Evolutionary conservation across 2,888 invertebrate species (phyloP).

Genomic region (Melitaea athalia): DNA sequence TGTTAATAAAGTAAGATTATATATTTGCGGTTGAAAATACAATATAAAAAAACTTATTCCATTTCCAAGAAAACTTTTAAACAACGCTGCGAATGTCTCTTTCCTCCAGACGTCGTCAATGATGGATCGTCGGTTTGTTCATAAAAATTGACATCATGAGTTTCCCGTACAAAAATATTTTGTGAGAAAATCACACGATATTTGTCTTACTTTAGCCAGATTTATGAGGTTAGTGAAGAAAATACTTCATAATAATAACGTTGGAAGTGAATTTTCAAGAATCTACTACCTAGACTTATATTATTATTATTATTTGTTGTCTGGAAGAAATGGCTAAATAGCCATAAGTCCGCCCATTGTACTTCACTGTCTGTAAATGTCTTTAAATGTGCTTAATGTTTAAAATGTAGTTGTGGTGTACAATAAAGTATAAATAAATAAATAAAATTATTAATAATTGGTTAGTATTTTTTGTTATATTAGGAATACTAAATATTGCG

Average conservation of each 20-base stretch:
- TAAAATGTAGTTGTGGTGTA: too few relatives aligned
- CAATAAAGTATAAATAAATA: too few relatives aligned
- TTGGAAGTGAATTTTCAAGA: too few relatives aligned
- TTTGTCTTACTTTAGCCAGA: neutral
- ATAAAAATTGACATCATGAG: slow-evolving; percentile 13
- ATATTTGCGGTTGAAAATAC: neutral
- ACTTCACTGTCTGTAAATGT: too few relatives aligned
- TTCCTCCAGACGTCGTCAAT: neutral
- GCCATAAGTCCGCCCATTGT: too few relatives aligned
- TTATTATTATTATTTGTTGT: too few relatives aligned
- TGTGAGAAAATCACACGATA: neutral
- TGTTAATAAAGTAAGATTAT: neutral
- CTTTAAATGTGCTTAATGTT: too few relatives aligned
- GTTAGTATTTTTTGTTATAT: too few relatives aligned
- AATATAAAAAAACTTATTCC: slow-evolving; percentile 6
- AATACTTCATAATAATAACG: neutral
- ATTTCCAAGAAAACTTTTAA: slow-evolving; percentile 5
- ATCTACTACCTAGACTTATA: too few relatives aligned
- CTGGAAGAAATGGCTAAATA: too few relatives aligned
- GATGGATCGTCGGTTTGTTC: slow-evolving; percentile 7
- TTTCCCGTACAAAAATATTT: slow-evolving; percentile 4
- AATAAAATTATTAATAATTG: too few relatives aligned
- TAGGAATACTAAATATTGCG: too few relatives aligned
- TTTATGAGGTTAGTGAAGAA: neutral
- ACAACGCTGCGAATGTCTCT: slow-evolving; percentile 4